phyloP scores from a whole-genome alignment of 2,113 vertebrate species.

The Hepsetus odoe region DNA sequence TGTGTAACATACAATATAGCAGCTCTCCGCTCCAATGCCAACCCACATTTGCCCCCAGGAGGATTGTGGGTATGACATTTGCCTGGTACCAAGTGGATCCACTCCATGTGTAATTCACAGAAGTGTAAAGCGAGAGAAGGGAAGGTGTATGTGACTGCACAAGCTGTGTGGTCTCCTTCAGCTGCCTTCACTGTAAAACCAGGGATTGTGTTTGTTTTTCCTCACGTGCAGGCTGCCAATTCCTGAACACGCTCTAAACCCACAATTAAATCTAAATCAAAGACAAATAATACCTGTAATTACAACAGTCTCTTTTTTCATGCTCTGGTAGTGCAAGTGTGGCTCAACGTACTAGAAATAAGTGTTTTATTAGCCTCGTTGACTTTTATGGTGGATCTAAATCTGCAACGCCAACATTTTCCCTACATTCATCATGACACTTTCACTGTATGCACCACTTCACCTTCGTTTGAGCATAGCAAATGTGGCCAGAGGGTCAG shows the following conservation, averaged over 20 bases:
- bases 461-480: background rate
- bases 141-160: no score
- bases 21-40: no score
- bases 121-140: background rate
- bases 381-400: background rate
- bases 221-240: background rate
- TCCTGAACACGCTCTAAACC: background rate
- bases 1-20: no score
- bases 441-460: background rate
- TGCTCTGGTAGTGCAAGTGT: background rate
- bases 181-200: background rate
- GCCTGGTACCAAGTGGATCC: no score
- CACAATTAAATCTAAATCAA: background rate
- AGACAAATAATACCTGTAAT: slow-evolving; percentile 20
- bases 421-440: background rate
- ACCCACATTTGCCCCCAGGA: no score
- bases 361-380: background rate
- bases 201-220: background rate
- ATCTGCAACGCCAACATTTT: background rate
- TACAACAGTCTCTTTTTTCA: slow-evolving; percentile 8
- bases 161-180: no score
- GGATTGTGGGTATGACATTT: no score
- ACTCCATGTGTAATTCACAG: no score
- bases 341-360: background rate
- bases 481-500: background rate